Percentiles rank a stretch among this genome's conserved stretches.
phyloP scores from a whole-genome alignment of 2,888 invertebrate genomes.

The Drosophila stalkeri region DNA sequence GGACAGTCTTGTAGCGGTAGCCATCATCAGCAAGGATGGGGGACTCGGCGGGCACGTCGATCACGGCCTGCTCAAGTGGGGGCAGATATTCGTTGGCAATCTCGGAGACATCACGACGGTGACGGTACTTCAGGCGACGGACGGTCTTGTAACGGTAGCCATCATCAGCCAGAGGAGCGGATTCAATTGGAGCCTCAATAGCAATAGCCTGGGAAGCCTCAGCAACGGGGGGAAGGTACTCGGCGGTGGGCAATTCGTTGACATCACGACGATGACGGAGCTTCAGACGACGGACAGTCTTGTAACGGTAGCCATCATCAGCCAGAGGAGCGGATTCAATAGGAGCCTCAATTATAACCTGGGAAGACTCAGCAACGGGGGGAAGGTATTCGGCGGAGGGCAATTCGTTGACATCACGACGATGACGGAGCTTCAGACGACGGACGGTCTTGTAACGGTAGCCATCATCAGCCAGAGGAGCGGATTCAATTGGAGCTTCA shows the following conservation, averaged over 20 bases:
- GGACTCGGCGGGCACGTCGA: slow-evolving; percentile 65
- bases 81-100: slow-evolving; percentile 70
- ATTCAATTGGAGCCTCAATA: slow-evolving; percentile 43
- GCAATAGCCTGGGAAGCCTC: slow-evolving; percentile 39
- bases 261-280: slow-evolving; percentile 76
- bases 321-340: slow-evolving; percentile 52
- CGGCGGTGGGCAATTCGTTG: slow-evolving; percentile 56
- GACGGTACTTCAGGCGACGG: slow-evolving; percentile 58
- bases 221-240: slow-evolving; percentile 75
- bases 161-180: slow-evolving; percentile 54
- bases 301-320: slow-evolving; percentile 77
- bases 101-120: slow-evolving; percentile 76
- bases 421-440: slow-evolving; percentile 63
- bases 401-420: slow-evolving; percentile 75
- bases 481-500: slow-evolving; percentile 41
- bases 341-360: slow-evolving; percentile 33
- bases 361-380: slow-evolving; percentile 52
- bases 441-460: slow-evolving; percentile 77
- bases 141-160: slow-evolving; percentile 78
- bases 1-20: slow-evolving; percentile 80
- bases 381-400: slow-evolving; percentile 69
- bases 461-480: slow-evolving; percentile 66
- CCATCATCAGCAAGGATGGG: slow-evolving; percentile 69
- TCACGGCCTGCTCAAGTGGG: slow-evolving; percentile 59
- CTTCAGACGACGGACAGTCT: slow-evolving; percentile 68